phyloP scores from a whole-genome alignment of 2,797 vertebrate genomes.

The Scarus forsteni region DNA sequence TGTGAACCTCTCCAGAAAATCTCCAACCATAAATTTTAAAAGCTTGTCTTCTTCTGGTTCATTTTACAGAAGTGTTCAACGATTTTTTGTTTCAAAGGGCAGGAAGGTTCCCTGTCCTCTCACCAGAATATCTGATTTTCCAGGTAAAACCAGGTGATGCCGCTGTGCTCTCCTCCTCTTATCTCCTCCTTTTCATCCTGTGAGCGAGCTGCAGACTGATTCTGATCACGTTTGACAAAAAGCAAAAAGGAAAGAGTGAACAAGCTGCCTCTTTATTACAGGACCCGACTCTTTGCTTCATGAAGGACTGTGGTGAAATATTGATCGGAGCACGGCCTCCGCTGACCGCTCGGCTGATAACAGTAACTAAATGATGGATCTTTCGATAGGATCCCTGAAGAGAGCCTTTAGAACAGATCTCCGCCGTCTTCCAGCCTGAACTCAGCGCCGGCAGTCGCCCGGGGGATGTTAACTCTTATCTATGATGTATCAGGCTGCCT shows the following conservation, averaged over 20 bases:
- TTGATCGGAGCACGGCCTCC: slow-evolving; percentile 35
- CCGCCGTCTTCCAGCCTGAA: slow-evolving; percentile 36
- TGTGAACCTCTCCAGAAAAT: no score
- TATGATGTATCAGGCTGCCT: slow-evolving; percentile 46
- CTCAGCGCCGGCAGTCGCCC: slow-evolving; percentile 23
- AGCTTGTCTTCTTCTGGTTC: no score
- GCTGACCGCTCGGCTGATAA: slow-evolving; percentile 53
- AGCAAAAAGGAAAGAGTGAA: slow-evolving; percentile 20
- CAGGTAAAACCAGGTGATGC: neutral
- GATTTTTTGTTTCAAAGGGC: no score
- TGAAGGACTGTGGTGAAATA: slow-evolving; percentile 32
- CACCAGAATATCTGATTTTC: neutral
- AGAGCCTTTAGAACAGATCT: slow-evolving; percentile 44
- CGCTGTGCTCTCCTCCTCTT: neutral
- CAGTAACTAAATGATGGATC: slow-evolving; percentile 50
- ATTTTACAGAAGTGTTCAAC: no score
- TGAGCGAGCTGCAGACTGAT: neutral
- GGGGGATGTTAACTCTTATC: slow-evolving; percentile 54
- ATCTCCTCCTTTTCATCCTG: slow-evolving; percentile 1
- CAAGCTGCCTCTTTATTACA: slow-evolving; percentile 18
- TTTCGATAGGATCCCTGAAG: slow-evolving; percentile 34
- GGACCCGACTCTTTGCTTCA: neutral
- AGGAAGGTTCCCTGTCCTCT: neutral
- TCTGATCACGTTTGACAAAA: slow-evolving; percentile 32
- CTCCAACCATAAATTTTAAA: no score